Conservation (phyloP, 2,888 invertebrate species). For the Zonitis immaculata region DNA sequence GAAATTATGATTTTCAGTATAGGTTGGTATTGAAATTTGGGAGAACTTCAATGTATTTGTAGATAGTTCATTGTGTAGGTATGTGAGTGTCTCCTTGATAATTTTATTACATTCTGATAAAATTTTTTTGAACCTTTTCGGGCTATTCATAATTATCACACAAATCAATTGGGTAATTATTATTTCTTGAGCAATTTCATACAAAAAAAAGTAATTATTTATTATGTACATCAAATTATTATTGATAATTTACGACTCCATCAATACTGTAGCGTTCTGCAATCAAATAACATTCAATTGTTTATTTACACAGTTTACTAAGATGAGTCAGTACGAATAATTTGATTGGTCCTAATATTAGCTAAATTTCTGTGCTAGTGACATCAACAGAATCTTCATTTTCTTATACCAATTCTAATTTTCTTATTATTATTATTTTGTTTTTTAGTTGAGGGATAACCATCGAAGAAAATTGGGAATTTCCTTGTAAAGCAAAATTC, state of each 20-base stretch:
- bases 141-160: neutral
- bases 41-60: neutral
- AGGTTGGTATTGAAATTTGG: neutral
- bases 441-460: too few relatives aligned
- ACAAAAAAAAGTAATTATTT: too few relatives aligned
- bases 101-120: constrained; percentile 42
- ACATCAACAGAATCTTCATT: neutral
- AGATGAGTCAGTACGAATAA: constrained; percentile 12
- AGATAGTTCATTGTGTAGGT: neutral
- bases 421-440: constrained; percentile 7
- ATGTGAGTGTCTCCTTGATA: constrained; percentile 8
- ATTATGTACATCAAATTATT: too few relatives aligned
- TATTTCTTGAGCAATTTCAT: too few relatives aligned
- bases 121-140: constrained; percentile 1
- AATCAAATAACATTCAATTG: constrained; percentile 4
- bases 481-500: too few relatives aligned
- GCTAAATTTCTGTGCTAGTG: neutral
- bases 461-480: neutral
- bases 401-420: neutral
- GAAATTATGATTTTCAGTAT: neutral
- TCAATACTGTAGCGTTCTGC: too few relatives aligned
- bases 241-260: constrained; percentile 3
- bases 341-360: neutral
- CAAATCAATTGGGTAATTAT: neutral
- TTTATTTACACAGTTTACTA: constrained; percentile 11